These are phyloP conservation scores for Miniopterus natalensis DNA, from an alignment of 2,113 vertebrate species.

Conservation along the genomic window DNA sequence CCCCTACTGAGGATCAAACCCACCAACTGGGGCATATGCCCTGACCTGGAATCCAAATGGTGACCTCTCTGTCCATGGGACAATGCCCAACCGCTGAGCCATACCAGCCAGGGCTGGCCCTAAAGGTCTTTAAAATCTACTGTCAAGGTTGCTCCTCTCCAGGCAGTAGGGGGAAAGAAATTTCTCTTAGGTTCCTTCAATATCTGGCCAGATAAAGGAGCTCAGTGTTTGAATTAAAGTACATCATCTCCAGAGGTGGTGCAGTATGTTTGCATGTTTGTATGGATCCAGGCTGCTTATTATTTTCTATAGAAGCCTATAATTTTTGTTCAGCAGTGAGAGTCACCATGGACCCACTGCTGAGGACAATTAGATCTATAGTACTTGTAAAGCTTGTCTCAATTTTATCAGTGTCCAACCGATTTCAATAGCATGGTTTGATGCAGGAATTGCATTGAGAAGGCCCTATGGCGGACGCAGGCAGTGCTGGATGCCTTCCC, in stretches of 20 bases:
- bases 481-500: slow-evolving; percentile 66
- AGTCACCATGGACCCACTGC: slow-evolving; percentile 75
- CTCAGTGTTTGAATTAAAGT: slow-evolving; percentile 60
- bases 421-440: slow-evolving; percentile 82
- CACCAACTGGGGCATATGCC: too few species aligned
- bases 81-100: too few species aligned
- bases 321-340: slow-evolving; percentile 78
- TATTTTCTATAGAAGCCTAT: slow-evolving; percentile 77
- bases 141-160: neutral
- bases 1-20: too few species aligned
- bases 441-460: slow-evolving; percentile 70
- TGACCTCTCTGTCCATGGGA: too few species aligned
- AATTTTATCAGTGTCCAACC: slow-evolving; percentile 80
- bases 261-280: neutral
- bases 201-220: slow-evolving; percentile 59
- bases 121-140: neutral
- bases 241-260: slow-evolving; percentile 56
- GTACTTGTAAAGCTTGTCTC: slow-evolving; percentile 73
- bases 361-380: slow-evolving; percentile 83
- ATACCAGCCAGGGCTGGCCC: neutral
- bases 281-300: slow-evolving; percentile 62
- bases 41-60: too few species aligned
- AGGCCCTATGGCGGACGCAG: slow-evolving; percentile 66
- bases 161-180: neutral
- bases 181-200: slow-evolving; percentile 43